Evolutionary conservation across 1,140 invertebrate species (phyloP), one percentile per base, ranked within the genome.

Genomic region (Drosophila kepulauana): DNA sequence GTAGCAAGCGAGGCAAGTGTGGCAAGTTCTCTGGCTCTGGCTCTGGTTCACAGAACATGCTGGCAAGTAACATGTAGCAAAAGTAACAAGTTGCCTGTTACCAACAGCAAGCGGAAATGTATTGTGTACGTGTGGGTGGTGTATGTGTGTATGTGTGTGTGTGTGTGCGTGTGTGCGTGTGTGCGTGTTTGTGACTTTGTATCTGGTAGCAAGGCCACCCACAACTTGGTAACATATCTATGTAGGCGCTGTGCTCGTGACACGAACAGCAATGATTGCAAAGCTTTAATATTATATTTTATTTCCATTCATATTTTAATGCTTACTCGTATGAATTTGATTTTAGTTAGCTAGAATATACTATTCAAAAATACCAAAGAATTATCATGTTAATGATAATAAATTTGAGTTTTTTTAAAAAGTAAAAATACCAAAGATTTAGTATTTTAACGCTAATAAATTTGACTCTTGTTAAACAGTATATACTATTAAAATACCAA

Each of bases 1-100:
- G 20, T 25, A 4, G 20, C 5, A 10, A 33, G 30, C 13, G 38
- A 11, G 35, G 38, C 38, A 41, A 41, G 38, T 16, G 15, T 20
- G 46, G 11, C 13, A n/a, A 59, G 25, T 38, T 38, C 8, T 7
- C 35, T 38, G 35, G 35, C 35, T 8, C 35, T 10, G 20, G 20
- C 20, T 13, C 5, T 13, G 41, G 38, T 41, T 15, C 11, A 5
- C 11, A 41, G 3, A 59, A 5, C 48, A 63, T 52, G 46, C 49
- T 16, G 57, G 41, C 41, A 30, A 59, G 57, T 30, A 58, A 41
- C 35, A 43, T 43, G 56, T 43, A 43, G 56, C 56, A 28, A 38
- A 58, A 41, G 56, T 58, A 59, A 35, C 57, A 30, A 54, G 62
- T 65, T 65, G 62, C 11, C 49, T 56, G 49, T 54, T 43, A 11